phyloP scores from a whole-genome alignment of 1,140 invertebrate species.

The Nasonia giraulti region DNA sequence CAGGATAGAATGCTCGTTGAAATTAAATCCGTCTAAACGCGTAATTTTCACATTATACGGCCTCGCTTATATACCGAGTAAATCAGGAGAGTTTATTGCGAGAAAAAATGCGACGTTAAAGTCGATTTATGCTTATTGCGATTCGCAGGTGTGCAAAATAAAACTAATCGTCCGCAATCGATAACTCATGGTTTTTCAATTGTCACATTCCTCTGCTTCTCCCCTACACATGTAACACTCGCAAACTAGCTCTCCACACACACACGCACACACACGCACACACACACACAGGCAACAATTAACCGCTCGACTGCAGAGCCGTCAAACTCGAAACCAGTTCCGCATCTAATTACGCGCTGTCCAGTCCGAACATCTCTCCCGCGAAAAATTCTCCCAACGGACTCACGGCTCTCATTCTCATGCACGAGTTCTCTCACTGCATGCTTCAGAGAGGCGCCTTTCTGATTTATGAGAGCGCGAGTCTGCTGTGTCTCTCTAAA shows the following conservation, averaged over 20 bases:
- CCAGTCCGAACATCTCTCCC: neutral
- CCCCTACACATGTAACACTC: too few relatives aligned
- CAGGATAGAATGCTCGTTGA: neutral
- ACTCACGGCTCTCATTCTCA: neutral
- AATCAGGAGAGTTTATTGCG: neutral
- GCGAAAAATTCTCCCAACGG: neutral
- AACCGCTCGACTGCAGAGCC: neutral
- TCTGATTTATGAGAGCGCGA: conserved; percentile 52
- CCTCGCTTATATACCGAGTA: neutral
- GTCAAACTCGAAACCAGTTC: neutral
- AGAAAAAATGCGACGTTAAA: neutral
- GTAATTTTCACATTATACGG: neutral
- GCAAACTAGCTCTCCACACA: neutral
- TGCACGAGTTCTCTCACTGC: conserved; percentile 15
- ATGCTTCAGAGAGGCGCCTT: conserved; percentile 25
- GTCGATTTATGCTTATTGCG: neutral
- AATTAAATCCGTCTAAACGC: neutral
- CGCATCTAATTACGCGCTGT: neutral
- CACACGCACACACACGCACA: too few relatives aligned
- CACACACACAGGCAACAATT: neutral
- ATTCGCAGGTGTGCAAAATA: neutral
- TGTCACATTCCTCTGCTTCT: neutral
- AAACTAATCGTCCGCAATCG: neutral
- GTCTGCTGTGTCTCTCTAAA: conserved; percentile 46
- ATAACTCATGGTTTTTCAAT: neutral